These are phyloP conservation scores for Cyprinella venusta DNA, from an alignment of 2,797 vertebrate species.

Conservation along the genomic window DNA sequence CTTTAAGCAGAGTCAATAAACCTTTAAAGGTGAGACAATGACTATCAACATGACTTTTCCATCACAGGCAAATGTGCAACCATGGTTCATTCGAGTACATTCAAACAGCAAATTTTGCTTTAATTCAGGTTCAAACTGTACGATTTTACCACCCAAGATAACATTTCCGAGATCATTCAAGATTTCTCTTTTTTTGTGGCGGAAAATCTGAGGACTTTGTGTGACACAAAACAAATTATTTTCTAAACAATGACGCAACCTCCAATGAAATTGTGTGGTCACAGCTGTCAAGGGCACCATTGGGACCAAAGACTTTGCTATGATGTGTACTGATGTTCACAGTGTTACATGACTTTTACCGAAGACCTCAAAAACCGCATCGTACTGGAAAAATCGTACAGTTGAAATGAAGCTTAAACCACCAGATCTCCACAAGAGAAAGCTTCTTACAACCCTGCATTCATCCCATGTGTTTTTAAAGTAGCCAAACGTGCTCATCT, in stretches of 20 bases:
- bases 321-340: neutral
- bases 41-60: no score
- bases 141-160: neutral
- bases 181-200: neutral
- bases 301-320: neutral
- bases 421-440: neutral
- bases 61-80: no score
- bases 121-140: neutral
- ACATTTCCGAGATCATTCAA: neutral
- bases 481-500: neutral
- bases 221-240: no score
- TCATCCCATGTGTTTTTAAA: neutral
- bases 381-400: neutral
- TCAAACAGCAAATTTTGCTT: neutral
- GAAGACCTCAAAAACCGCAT: neutral
- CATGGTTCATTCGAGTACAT: constrained; percentile 16
- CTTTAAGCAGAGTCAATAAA: neutral
- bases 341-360: neutral
- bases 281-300: neutral
- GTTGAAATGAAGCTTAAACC: neutral
- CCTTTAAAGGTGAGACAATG: no score
- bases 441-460: neutral
- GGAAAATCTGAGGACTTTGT: no score
- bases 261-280: neutral
- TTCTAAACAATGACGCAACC: neutral